Evolutionary conservation across 2,113 vertebrate species (phyloP), one percentile per base, ranked within the genome.

Genomic region (Fukomys damarensis): DNA sequence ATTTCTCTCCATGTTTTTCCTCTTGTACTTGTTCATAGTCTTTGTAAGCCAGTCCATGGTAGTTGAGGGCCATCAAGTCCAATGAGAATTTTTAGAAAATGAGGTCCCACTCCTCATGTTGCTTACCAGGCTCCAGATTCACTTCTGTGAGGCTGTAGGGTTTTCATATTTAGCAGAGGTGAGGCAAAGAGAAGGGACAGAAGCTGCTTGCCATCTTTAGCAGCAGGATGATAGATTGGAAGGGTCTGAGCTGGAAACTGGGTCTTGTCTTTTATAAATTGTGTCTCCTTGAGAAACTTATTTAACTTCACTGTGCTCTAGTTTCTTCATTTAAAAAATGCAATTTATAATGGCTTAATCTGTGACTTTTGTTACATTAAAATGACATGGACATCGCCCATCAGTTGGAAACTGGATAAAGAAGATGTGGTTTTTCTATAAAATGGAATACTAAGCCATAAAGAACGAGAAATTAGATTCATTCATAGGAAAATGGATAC

Each of bases 351-450:
- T 83, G 19, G 61, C 24, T 95, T 82, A 52, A 26, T 68, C 20
- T n/a, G 6, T 88, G n/a, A 79, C 46, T 65, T 95, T 84, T 72
- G 46, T 92, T 79, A 90, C 16, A 54, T 81, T 70, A 63, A 86
- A 77, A n/a, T 92, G 59, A 49, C 2, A 19, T 46, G 8, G 79
- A 49, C 14, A 86, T n/a, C n/a, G n/a, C n/a, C n/a, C n/a, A n/a
- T n/a, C n/a, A n/a, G n/a, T n/a, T n/a, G n/a, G n/a, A n/a, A n/a
- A n/a, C n/a, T n/a, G n/a, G n/a, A n/a, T n/a, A n/a, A n/a, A n/a
- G n/a, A n/a, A n/a, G n/a, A n/a, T n/a, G n/a, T n/a, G n/a, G n/a
- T n/a, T n/a, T n/a, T n/a, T n/a, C n/a, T n/a, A n/a, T n/a, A n/a
- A n/a, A n/a, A n/a, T n/a, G n/a, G n/a, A n/a, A n/a, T n/a, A n/a